Base-by-base conservation (phyloP, 1,140 invertebrate genomes). In the Holotrichia oblita region DNA sequence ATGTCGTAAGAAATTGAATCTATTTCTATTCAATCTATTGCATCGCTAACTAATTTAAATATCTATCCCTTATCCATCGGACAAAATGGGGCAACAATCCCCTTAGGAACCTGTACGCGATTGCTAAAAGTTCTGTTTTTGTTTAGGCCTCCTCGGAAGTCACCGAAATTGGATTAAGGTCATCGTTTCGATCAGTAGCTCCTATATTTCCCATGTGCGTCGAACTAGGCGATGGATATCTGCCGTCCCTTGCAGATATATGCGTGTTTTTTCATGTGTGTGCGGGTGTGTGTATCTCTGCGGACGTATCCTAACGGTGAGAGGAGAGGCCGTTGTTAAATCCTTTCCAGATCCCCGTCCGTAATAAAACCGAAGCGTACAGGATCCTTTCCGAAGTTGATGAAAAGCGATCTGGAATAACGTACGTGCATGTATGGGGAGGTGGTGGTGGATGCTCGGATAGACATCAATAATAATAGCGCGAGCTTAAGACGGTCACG, bases 181-280 rank as follows among this genome's bases (percentile, higher is more conserved):
- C 48, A 17, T 55, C 48, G 48, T 17, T 55, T 55, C 48, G 48
- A 55, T 55, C 48, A 55, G 48, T 55, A 55, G 14, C 48, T n/a
- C 48, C 27, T 34, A 34, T 34, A 17, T 55, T 55, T 55, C 48
- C 48, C 48, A 17, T 7, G 48, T 17, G 12, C 12, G 48, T 17
- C n/a, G 17, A 17, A 17, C 14, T n/a, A 55, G n/a, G 3, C 6
- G 3, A 17, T n/a, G 48, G 48, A 17, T 17, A 55, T 55, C 48
- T 14, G 3, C 44, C 12, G n/a, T 14, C n/a, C 44, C 44, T n/a
- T 48, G n/a, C n/a, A 48, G 1, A 48, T 14, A 9, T 14, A 48
- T 48, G n/a, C 44, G 12, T 12, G 41, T 12, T 10, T 48, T n/a
- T n/a, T 12, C 44, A n/a, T 14, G 3, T 14, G n/a, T 48, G n/a